Base-by-base conservation (phyloP, 2,888 invertebrate species). In the Cryptocephalus primarius region DNA sequence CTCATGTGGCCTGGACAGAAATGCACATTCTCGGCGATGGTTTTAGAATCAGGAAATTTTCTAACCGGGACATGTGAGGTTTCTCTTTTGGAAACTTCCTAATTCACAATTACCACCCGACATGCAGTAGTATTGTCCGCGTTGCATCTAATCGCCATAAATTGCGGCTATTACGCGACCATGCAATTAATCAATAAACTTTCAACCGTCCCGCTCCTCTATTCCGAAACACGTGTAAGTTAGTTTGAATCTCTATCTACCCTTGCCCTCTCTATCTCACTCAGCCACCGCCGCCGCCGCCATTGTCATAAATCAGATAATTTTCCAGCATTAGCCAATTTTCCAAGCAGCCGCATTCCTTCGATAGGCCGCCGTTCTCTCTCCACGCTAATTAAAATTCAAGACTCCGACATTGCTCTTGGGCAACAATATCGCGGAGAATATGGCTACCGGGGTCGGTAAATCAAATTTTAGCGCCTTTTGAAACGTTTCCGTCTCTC, bases 391-490 rank as follows among this genome's bases (percentile, higher is more conserved):
- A 22, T 22, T 22, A 22, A 22, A 22, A 22, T 22, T 22, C 22
- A 22, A 22, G 22, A 22, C 22, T 22, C 22, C 22, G 22, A 22
- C 22, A 22, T 22, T 22, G 22, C 22, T 22, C 22, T 22, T 22
- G 3, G 49, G 46, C 52, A 54, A 48, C 54, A 50, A 59, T 57
- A 57, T 57, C 55, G 51, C 51, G 45, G 57, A 55, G 60, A 61
- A 61, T 62, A 62, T 63, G 61, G 60, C 57, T 57, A 58, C 55
- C 53, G 36, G 54, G 58, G 60, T 61, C 60, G 56, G 60, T 64
- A 65, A 66, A 66, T 66, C 64, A 66, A 63, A 64, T 65, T 62
- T 64, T 59, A 55, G 55, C 57, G 56, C 58, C 55, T 58, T 56
- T 62, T 60, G 59, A 59, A 61, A 62, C 62, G 62, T 62, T 63